Base-by-base conservation (phyloP, 2,888 invertebrate species). In the Phania funesta region DNA sequence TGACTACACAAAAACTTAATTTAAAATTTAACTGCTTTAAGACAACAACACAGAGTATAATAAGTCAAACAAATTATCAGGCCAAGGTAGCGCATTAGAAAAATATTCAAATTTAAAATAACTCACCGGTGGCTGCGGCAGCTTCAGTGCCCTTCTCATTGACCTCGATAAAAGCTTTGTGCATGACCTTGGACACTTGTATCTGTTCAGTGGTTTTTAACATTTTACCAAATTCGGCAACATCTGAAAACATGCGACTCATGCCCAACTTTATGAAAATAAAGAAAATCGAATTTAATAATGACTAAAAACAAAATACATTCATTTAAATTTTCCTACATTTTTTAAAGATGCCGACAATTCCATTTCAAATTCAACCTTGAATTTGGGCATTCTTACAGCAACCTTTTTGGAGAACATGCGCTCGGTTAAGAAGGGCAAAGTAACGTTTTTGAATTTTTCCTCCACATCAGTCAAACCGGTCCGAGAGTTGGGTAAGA, bases 81-180 rank as follows among this genome's bases (percentile, higher is more conserved):
- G n/a, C n/a, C n/a, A n/a, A n/a, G n/a, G n/a, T n/a, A n/a, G n/a
- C n/a, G n/a, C n/a, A n/a, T n/a, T n/a, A n/a, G n/a, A n/a, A n/a
- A n/a, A n/a, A n/a, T n/a, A n/a, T n/a, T n/a, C n/a, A n/a, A n/a
- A n/a, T n/a, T n/a, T n/a, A n/a, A n/a, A n/a, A n/a, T n/a, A n/a
- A n/a, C 77, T 73, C 80, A 85, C 85, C 80, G 35, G 85, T 82
- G n/a, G 84, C 96, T 0, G 96, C 97, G 11, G 96, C 96, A 0
- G 97, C 97, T 89, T 97, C 97, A 1, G 95, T 95, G 0, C 97
- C 97, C 88, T 96, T 95, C 88, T 97, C 97, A 88, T 96, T 95
- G 0, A 97, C 96, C 87, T 96, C 96, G 85, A 97, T 95, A 87
- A 95, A 96, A 0, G 96, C 96, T 89, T 97, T 97, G 89, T 97